Evolutionary conservation across 1,140 invertebrate species (phyloP).

Genomic region (Manduca sexta): DNA sequence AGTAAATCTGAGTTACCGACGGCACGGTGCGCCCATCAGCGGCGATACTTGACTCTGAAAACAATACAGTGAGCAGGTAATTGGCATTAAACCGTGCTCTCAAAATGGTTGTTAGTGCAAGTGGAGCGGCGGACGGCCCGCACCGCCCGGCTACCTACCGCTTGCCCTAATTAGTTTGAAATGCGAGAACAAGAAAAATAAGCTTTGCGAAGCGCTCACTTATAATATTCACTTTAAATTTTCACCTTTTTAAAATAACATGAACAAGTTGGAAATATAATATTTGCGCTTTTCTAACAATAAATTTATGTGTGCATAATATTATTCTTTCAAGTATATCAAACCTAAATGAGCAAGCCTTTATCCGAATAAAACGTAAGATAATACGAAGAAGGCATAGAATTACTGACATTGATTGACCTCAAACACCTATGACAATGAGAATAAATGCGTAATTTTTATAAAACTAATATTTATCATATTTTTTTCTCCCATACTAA

Average conservation of each 20-base stretch:
- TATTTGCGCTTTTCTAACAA: too few relatives aligned
- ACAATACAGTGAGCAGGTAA: slow-evolving; percentile 47
- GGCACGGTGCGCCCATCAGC: slow-evolving; percentile 11
- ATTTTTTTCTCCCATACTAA: too few relatives aligned
- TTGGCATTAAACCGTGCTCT: slow-evolving; percentile 52
- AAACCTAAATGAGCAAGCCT: too few relatives aligned
- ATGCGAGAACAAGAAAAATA: slow-evolving; percentile 35
- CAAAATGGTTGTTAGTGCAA: slow-evolving; percentile 39
- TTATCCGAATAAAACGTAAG: too few relatives aligned
- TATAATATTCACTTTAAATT: not conserved
- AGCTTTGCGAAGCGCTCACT: slow-evolving; percentile 4
- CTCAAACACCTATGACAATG: too few relatives aligned
- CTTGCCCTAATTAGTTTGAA: slow-evolving; percentile 48
- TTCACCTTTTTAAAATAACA: not conserved
- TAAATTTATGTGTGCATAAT: too few relatives aligned
- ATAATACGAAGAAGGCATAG: too few relatives aligned
- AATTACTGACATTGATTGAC: too few relatives aligned
- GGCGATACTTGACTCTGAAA: slow-evolving; percentile 40
- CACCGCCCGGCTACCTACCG: slow-evolving; percentile 1
- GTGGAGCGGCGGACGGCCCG: slow-evolving; percentile 3
- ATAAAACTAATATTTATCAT: too few relatives aligned
- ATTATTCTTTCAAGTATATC: too few relatives aligned
- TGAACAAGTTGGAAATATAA: too few relatives aligned
- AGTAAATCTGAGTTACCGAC: not conserved
- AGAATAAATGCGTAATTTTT: too few relatives aligned